These are phyloP conservation scores for Paracentrotus lividus DNA, from an alignment of 53 echinoderm and acorn worm genomes.

Conservation along the genomic window DNA sequence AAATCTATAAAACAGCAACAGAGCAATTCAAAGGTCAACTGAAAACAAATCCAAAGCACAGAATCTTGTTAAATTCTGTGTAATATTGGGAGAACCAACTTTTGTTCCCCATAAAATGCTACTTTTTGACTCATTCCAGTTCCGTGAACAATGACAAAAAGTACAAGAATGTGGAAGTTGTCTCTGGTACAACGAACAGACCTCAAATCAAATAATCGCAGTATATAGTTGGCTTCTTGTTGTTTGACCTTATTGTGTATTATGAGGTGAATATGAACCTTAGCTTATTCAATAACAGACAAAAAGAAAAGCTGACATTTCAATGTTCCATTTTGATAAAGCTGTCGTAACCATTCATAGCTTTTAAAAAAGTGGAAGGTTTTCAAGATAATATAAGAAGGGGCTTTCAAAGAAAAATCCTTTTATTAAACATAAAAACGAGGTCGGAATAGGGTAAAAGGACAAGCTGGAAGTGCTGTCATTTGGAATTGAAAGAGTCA, in stretches of 20 bases:
- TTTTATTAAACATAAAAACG: background rate
- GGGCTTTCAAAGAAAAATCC: background rate
- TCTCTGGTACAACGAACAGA: background rate
- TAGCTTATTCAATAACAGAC: background rate
- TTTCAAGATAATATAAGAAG: background rate
- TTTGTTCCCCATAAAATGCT: background rate
- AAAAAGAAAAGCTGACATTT: background rate
- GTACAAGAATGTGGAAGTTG: slow-evolving; percentile 10
- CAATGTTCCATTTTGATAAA: background rate
- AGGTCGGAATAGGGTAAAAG: background rate
- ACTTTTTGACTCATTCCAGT: slow-evolving; percentile 12
- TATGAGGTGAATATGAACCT: background rate
- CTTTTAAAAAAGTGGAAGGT: background rate
- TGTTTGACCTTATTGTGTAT: background rate
- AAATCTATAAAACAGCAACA: background rate
- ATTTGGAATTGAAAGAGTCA: background rate
- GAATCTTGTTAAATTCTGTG: background rate
- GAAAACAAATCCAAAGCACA: background rate
- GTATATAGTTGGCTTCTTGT: background rate
- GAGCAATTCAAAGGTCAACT: background rate
- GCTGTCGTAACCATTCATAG: background rate
- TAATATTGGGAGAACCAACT: background rate
- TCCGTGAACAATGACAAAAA: slow-evolving; percentile 40
- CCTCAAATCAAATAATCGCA: background rate
- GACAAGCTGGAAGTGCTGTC: too few relatives aligned